Evolutionary conservation across 2,888 invertebrate species (phyloP), one percentile per base, ranked within the genome.

Genomic region (Epistrophella euchroma): DNA sequence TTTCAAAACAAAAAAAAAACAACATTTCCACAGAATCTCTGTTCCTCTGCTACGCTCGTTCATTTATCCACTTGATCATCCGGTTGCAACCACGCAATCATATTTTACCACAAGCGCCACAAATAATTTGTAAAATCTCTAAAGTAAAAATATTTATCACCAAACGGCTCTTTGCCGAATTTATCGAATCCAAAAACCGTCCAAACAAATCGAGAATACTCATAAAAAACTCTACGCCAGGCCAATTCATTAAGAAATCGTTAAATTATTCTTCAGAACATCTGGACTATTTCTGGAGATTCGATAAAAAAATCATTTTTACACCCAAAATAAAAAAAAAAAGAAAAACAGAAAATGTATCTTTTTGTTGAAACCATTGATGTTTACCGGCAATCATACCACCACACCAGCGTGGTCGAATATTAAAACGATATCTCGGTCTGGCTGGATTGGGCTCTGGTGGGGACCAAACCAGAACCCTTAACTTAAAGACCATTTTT

Each of bases 191-290:
- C 22, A 0, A 40, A 62, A 11, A 28, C 28, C 32, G 66, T 15
- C 64, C 50, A 60, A 74, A 50, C 50, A 37, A 66, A 74, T 40
- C 40, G 15, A 35, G 50, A 45, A 76, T 11, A 17, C n/a, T 10
- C 60, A 55, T 76, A 75, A 28, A n/a, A 80, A 80, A 79, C 19
- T 78, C 83, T 43, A 76, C 71, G 17, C 71, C 45, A 71, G 74
- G 55, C 75, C 75, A 79, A 84, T 80, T 80, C 75, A 85, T 85
- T 85, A 85, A 76, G 79, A 75, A 60, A 66, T 55, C 79, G 66
- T 80, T 66, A 85, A 80, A 75, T 85, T 76, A 79, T 80, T 72
- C 84, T 80, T 72, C 84, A 75, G 55, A 85, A 58, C 84, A 75
- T 79, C 79, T 85, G 79, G 72, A 71, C 71, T 75, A 75, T 84